Conservation (phyloP, 2,113 vertebrate species). For the Anhinga rufa region DNA sequence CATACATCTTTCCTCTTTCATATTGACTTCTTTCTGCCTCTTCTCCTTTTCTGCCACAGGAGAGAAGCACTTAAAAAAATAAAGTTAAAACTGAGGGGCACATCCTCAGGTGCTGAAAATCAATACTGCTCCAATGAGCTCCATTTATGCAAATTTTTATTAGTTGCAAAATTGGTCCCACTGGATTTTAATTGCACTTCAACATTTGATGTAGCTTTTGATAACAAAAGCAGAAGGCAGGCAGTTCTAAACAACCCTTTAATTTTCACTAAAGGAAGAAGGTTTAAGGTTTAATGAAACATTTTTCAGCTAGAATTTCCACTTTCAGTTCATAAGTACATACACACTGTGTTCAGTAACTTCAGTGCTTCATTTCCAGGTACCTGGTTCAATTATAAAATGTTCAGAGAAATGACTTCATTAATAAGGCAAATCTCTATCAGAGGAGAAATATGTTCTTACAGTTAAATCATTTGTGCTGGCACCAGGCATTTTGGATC, state of each 20-base stretch:
- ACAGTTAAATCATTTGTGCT: not conserved
- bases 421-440: not conserved
- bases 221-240: not conserved
- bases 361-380: slow-evolving; percentile 6
- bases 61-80: not conserved
- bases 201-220: not conserved
- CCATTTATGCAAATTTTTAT: not conserved
- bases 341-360: not conserved
- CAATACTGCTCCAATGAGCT: not conserved
- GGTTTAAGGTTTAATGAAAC: not conserved
- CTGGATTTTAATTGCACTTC: slow-evolving; percentile 4
- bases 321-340: not conserved
- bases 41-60: not conserved
- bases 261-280: not conserved
- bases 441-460: not conserved
- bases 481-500: not conserved
- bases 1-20: not conserved
- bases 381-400: not conserved
- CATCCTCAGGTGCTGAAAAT: not conserved
- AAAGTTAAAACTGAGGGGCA: not conserved
- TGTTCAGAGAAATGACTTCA: not conserved
- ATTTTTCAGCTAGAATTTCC: not conserved
- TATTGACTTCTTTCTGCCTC: not conserved
- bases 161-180: not conserved
- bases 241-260: not conserved